Evolutionary conservation across 2,888 invertebrate genomes (phyloP).

Genomic region (Rosalia funebris): DNA sequence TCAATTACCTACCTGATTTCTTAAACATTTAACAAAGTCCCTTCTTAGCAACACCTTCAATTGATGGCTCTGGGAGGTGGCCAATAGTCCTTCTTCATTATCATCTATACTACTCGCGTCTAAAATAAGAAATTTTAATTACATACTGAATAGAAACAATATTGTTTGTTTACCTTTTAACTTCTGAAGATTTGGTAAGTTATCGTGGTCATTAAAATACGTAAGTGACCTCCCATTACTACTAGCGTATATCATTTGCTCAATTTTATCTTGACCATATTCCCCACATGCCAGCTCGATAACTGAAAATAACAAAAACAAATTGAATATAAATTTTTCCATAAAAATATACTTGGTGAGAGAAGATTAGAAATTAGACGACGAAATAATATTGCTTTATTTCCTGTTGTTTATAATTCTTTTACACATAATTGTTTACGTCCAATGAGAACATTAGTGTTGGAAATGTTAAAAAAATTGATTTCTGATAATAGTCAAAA

Average conservation of each 20-base stretch:
- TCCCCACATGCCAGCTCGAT: constrained; percentile 94
- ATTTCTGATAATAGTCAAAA: no score
- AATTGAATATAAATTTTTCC: no score
- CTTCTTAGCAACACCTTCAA: constrained; percentile 75
- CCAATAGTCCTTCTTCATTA: constrained; percentile 65
- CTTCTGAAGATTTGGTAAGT: constrained; percentile 61
- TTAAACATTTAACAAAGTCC: constrained; percentile 78
- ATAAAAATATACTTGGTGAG: background rate
- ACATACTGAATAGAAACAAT: background rate
- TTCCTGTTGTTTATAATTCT: no score
- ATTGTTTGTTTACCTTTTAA: constrained; percentile 18
- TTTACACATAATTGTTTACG: no score
- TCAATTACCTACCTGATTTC: constrained; percentile 79
- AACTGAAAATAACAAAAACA: constrained; percentile 67
- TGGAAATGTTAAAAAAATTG: no score
- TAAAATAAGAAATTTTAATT: background rate
- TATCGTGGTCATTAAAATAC: constrained; percentile 74
- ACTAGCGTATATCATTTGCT: constrained; percentile 72
- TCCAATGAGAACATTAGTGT: no score
- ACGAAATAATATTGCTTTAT: no score
- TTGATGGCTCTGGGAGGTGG: constrained; percentile 78
- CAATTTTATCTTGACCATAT: constrained; percentile 83
- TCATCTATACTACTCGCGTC: constrained; percentile 22
- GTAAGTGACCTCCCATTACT: constrained; percentile 75
- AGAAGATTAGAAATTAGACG: no score